These are phyloP conservation scores for Danio albolineatus DNA, from an alignment of 2,797 vertebrate species.

Conservation along the genomic window DNA sequence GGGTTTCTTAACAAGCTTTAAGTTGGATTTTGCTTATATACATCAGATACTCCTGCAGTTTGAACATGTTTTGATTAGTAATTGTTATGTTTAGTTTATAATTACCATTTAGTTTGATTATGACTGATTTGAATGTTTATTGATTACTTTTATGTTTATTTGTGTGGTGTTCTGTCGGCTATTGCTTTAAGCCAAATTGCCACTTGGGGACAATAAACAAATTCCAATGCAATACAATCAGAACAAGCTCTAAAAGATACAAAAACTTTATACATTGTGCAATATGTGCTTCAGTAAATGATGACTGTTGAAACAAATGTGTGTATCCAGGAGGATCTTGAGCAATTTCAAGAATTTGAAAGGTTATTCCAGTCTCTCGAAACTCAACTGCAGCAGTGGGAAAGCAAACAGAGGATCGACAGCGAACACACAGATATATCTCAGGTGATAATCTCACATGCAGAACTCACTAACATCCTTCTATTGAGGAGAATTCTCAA, in stretches of 20 bases:
- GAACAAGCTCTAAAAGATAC: neutral
- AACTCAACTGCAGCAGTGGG: conserved; percentile 75
- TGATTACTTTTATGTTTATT: no score
- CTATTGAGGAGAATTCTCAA: neutral
- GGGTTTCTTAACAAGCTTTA: no score
- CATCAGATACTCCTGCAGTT: no score
- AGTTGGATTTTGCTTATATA: no score
- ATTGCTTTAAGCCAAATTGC: no score
- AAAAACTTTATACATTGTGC: neutral
- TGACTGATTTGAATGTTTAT: no score
- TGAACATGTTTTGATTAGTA: no score
- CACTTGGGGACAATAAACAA: no score
- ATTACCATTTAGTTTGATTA: no score
- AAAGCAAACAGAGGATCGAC: conserved; percentile 67
- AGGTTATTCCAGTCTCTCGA: conserved; percentile 78
- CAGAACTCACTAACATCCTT: neutral
- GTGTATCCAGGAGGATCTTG: conserved; percentile 71
- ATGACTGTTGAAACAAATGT: neutral
- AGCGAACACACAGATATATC: conserved; percentile 24
- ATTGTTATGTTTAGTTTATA: no score
- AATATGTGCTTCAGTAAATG: neutral
- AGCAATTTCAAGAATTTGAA: conserved; percentile 81
- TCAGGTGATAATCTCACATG: conserved; percentile 54
- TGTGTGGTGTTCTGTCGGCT: no score
- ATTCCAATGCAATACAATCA: no score